Evolutionary conservation across 2,888 invertebrate species (phyloP).

Genomic region (Chelonus formosanus): DNA sequence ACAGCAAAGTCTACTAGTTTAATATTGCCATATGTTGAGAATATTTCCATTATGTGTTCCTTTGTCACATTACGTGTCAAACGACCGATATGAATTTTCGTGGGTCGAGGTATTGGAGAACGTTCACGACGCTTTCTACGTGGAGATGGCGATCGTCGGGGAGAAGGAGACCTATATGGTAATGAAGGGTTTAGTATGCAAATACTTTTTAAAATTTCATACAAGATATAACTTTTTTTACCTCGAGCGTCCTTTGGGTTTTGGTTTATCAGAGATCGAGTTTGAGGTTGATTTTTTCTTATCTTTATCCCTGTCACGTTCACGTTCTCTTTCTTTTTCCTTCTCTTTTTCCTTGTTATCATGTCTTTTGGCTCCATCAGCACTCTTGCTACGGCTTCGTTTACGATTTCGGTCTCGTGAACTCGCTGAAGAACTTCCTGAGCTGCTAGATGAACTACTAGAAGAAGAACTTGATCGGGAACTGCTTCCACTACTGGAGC

Average conservation of each 20-base stretch:
- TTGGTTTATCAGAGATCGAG: constrained; percentile 59
- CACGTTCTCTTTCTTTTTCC: constrained; percentile 62
- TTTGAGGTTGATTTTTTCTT: constrained; percentile 62
- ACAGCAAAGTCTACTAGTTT: constrained; percentile 89
- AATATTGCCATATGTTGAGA: constrained; percentile 85
- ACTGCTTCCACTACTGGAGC: constrained; percentile 67
- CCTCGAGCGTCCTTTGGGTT: constrained; percentile 64
- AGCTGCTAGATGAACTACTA: constrained; percentile 81
- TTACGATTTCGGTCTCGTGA: constrained; percentile 74
- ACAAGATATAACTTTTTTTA: constrained; percentile 39
- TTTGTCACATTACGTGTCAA: constrained; percentile 91
- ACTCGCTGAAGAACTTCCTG: constrained; percentile 70
- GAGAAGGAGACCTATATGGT: constrained; percentile 70
- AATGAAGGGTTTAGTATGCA: neutral
- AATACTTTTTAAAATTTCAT: constrained; percentile 10
- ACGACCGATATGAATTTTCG: constrained; percentile 92
- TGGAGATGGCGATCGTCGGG: constrained; percentile 70
- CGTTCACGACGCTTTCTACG: constrained; percentile 79
- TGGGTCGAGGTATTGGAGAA: constrained; percentile 89
- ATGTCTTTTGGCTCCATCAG: constrained; percentile 60
- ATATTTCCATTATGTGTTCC: constrained; percentile 91
- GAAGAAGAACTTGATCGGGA: constrained; percentile 78
- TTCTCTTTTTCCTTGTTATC: constrained; percentile 65
- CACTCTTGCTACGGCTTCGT: constrained; percentile 62
- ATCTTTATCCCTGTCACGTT: constrained; percentile 63